Conservation (phyloP, 2,888 invertebrate genomes). For the Drosophila acutilabella region DNA sequence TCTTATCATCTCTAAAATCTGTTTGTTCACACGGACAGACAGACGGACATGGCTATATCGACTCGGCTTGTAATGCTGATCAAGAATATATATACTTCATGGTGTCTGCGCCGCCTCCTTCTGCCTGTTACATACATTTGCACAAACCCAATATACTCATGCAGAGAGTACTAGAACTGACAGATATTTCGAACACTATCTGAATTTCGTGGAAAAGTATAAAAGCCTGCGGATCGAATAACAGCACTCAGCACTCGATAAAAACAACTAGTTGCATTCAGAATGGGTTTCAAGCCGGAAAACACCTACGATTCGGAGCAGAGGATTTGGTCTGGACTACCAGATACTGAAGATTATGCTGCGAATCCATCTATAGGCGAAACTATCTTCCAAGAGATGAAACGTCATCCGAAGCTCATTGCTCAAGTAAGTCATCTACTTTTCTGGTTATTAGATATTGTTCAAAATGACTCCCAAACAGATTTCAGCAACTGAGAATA, state of each 20-base stretch:
- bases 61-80: too few species aligned
- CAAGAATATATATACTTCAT: too few species aligned
- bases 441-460: neutral
- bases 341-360: slow-evolving; percentile 40
- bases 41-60: too few species aligned
- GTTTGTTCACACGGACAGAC: too few species aligned
- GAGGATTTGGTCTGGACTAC: slow-evolving; percentile 62
- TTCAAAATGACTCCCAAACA: slow-evolving; percentile 15
- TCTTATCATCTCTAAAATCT: too few species aligned
- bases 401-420: slow-evolving; percentile 54
- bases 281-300: slow-evolving; percentile 45
- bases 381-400: slow-evolving; percentile 59
- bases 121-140: too few species aligned
- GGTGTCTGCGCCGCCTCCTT: too few species aligned
- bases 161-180: too few species aligned
- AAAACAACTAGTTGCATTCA: neutral
- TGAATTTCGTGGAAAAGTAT: too few species aligned
- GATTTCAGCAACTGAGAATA: slow-evolving; percentile 68
- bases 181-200: too few species aligned
- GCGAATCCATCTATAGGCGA: slow-evolving; percentile 65
- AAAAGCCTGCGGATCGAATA: slow-evolving; percentile 26
- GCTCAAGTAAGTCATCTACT: slow-evolving; percentile 44
- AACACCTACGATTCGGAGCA: slow-evolving; percentile 46
- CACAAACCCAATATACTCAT: too few species aligned
- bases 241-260: slow-evolving; percentile 12